These are phyloP conservation scores for Callyntrura sp. DNA, from an alignment of 2,888 invertebrate genomes.

Conservation along the genomic window DNA sequence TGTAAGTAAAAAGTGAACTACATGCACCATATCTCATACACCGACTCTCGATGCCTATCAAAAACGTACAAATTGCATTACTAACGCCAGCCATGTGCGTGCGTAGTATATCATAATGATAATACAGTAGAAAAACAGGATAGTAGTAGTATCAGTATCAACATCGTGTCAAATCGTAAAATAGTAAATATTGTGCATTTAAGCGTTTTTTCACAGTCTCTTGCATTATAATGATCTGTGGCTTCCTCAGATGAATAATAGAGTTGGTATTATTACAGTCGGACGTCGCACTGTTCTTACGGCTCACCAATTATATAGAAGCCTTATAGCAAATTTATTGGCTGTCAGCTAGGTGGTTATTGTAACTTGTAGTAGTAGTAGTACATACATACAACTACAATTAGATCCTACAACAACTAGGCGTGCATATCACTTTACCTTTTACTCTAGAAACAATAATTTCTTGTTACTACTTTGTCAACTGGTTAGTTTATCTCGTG, in stretches of 20 bases:
- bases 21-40: neutral
- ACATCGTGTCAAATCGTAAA: conserved; percentile 1
- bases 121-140: neutral
- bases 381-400: too few species aligned
- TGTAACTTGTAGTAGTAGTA: too few species aligned
- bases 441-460: neutral
- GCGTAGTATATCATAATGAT: neutral
- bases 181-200: neutral
- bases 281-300: too few species aligned
- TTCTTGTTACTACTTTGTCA: neutral
- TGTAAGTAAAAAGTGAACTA: neutral
- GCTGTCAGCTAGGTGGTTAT: too few species aligned
- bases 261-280: too few species aligned
- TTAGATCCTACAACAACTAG: neutral
- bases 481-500: neutral
- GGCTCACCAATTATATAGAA: too few species aligned
- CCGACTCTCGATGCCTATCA: too few species aligned
- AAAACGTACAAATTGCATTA: conserved; percentile 1
- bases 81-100: too few species aligned
- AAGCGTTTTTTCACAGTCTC: too few species aligned
- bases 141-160: neutral
- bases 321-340: too few species aligned
- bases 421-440: conserved; percentile 25
- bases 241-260: conserved; percentile 13
- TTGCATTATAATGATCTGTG: conserved; percentile 4